phyloP scores from a whole-genome alignment of 1,140 invertebrate species.

The Leptestheria dahalacensis region DNA sequence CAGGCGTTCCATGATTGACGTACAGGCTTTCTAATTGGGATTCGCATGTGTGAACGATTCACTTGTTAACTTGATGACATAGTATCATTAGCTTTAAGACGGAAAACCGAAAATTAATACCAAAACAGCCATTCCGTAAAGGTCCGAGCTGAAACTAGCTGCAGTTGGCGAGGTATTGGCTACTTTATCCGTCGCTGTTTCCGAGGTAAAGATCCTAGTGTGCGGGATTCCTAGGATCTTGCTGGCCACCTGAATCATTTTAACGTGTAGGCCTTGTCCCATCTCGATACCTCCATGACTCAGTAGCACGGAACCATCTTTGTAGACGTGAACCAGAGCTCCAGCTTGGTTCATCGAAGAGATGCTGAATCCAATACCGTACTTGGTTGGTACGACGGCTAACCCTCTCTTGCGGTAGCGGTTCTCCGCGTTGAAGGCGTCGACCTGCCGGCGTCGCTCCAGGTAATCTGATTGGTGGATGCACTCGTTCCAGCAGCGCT shows the following conservation, averaged over 20 bases:
- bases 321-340: slow-evolving; percentile 74
- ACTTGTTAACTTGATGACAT: slow-evolving; percentile 1
- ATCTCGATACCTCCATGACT: slow-evolving; percentile 86
- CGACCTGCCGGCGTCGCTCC: slow-evolving; percentile 40
- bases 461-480: slow-evolving; percentile 47
- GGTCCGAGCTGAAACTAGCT: slow-evolving; percentile 76
- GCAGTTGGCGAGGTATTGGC: slow-evolving; percentile 87
- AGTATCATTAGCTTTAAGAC: no score
- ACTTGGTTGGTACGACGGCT: slow-evolving; percentile 72
- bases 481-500: slow-evolving; percentile 71
- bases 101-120: slow-evolving; percentile 35
- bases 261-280: slow-evolving; percentile 90
- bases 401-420: slow-evolving; percentile 79
- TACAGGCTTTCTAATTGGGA: slow-evolving; percentile 53
- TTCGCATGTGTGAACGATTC: background rate
- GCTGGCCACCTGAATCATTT: slow-evolving; percentile 80
- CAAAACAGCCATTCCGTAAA: slow-evolving; percentile 88
- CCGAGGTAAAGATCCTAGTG: slow-evolving; percentile 67
- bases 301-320: slow-evolving; percentile 81
- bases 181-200: slow-evolving; percentile 83
- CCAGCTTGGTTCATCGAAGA: slow-evolving; percentile 74
- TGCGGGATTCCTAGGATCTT: slow-evolving; percentile 52
- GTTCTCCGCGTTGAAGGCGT: slow-evolving; percentile 58
- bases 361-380: slow-evolving; percentile 70
- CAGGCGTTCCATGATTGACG: slow-evolving; percentile 55